Evolutionary conservation across 2,888 invertebrate genomes (phyloP), one percentile per base, ranked within the genome.

Genomic region (Eupithecia centaureata): DNA sequence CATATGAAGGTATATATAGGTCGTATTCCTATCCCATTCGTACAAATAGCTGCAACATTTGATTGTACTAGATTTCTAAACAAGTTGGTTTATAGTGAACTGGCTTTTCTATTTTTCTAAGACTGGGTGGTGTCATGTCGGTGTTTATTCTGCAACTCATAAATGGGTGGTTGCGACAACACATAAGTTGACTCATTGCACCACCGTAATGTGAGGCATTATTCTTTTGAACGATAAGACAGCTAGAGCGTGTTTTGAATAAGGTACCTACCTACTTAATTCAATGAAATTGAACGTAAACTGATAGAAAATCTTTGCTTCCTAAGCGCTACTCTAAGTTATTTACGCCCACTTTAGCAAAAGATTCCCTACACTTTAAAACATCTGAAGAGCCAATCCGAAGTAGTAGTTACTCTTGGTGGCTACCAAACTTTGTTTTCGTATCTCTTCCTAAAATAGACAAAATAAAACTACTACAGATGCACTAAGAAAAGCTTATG

Each of bases 101-200:
- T 42, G 30, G 68, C 68, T 59, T 27, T 65, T 42, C 42, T 65
- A 2, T 12, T 12, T 7, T 4, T 33, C 47, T n/a, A 35, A 62
- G 56, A 32, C n/a, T 65, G n/a, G 47, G 47, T 12, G 47, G 47
- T 47, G 15, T 56, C 54, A 28, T n/a, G 54, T 2, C 28, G 28
- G 61, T 68, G 66, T 69, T 70, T 72, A 73, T 73, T 68, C 63
- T 71, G 68, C 70, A 73, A 75, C 71, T 67, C 61, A 68, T 70
- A 71, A 73, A 73, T 70, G 70, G 68, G 73, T 70, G 70, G 71
- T 68, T 75, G 72, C 65, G 74, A 75, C 74, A 73, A 66, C 71
- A 65, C 73, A 74, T 68, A 72, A 68, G 57, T 61, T 52, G 64
- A 38, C 61, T 63, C 54, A 59, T 75, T 74, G 71, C 71, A 71